These are phyloP conservation scores for Nilaparvata lugens DNA, from an alignment of 1,140 invertebrate species.

Conservation along the genomic window DNA sequence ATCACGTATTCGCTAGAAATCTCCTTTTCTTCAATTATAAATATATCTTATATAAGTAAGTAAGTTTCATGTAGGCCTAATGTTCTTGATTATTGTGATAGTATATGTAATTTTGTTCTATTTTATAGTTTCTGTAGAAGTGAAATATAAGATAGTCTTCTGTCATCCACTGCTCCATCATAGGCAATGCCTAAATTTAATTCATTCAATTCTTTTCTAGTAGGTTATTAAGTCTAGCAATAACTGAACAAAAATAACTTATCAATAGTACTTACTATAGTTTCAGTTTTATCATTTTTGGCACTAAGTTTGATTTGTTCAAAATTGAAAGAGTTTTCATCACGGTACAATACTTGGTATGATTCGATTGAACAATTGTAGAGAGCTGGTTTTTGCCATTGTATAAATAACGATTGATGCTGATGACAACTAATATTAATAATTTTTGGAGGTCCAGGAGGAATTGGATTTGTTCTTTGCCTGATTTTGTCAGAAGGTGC, in stretches of 20 bases:
- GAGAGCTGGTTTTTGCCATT: conserved; percentile 65
- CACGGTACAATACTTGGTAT: conserved; percentile 65
- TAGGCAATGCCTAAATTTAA: too few species aligned
- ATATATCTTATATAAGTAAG: too few species aligned
- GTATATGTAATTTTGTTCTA: too few species aligned
- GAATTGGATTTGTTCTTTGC: conserved; percentile 68
- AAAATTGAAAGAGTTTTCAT: conserved; percentile 45
- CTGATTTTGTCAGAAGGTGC: conserved; percentile 59
- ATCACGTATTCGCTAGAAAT: too few species aligned
- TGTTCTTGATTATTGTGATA: too few species aligned
- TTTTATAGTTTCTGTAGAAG: too few species aligned
- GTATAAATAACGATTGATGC: conserved; percentile 63
- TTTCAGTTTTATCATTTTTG: conserved; percentile 47
- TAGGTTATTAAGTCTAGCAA: too few species aligned
- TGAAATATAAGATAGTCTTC: too few species aligned
- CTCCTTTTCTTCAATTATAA: too few species aligned
- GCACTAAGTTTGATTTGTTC: conserved; percentile 52
- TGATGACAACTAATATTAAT: conserved; percentile 72
- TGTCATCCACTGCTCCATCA: too few species aligned
- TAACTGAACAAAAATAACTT: background rate
- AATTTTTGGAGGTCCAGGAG: conserved; percentile 67
- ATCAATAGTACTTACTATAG: conserved; percentile 40
- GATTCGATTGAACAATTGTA: conserved; percentile 68
- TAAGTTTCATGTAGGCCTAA: too few species aligned
- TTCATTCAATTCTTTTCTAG: too few species aligned